phyloP scores from a whole-genome alignment of 2,888 invertebrate genomes.

The Linyphia triangularis region DNA sequence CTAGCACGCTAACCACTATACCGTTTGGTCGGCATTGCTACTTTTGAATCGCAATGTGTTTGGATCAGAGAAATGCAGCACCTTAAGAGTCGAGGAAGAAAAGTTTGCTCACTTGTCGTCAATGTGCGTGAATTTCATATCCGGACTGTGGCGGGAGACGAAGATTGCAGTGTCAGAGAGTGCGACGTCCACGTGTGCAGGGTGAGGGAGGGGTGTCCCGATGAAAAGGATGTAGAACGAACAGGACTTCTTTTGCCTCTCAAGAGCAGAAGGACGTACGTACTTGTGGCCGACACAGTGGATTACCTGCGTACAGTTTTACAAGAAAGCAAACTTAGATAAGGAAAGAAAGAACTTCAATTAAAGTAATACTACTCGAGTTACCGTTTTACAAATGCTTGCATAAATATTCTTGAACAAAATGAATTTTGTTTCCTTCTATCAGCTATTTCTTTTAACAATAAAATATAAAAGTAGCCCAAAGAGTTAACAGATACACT shows the following conservation, averaged over 20 bases:
- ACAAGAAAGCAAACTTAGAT: not conserved
- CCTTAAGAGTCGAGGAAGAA: conserved; percentile 84
- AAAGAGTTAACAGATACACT: too few species aligned
- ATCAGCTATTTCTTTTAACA: too few species aligned
- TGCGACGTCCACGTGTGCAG: conserved; percentile 94
- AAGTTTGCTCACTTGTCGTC: conserved; percentile 90
- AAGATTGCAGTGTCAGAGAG: conserved; percentile 90
- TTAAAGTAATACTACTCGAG: too few species aligned
- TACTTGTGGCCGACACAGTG: conserved; percentile 90
- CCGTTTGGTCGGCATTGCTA: too few species aligned
- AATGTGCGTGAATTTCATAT: conserved; percentile 96
- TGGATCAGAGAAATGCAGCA: conserved; percentile 89
- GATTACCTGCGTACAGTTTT: conserved; percentile 88
- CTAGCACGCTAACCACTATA: too few species aligned
- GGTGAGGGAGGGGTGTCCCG: conserved; percentile 91
- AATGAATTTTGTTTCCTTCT: too few species aligned
- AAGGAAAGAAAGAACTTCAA: not conserved
- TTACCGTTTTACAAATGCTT: too few species aligned
- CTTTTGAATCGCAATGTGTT: conserved; percentile 88
- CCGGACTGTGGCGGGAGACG: conserved; percentile 92
- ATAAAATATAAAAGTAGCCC: too few species aligned
- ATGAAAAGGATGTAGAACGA: conserved; percentile 85
- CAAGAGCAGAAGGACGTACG: conserved; percentile 80
- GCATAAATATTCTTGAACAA: too few species aligned
- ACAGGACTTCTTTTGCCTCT: not conserved